Evolutionary conservation across 2,113 vertebrate species (phyloP).

Genomic region (Erinaceus europaeus): DNA sequence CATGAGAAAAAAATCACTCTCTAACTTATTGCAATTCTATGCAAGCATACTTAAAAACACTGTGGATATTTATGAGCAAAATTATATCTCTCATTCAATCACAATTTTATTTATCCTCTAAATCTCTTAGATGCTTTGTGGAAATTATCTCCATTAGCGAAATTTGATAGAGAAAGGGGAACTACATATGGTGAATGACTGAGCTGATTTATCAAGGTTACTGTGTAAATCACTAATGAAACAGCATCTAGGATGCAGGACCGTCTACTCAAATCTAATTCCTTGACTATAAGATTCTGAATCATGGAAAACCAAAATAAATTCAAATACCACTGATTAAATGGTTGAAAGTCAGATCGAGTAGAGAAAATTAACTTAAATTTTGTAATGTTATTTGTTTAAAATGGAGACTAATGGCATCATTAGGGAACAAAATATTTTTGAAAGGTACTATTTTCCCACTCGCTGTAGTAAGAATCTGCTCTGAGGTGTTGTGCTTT

Average conservation of each 20-base stretch:
- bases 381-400: constrained; percentile 10
- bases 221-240: background rate
- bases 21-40: background rate
- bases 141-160: constrained; percentile 36
- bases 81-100: background rate
- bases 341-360: background rate
- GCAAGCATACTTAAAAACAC: background rate
- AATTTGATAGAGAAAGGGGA: background rate
- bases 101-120: background rate
- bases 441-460: background rate
- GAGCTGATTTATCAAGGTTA: constrained; percentile 2
- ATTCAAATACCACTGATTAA: background rate
- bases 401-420: background rate
- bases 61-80: background rate
- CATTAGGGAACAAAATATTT: background rate
- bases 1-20: background rate
- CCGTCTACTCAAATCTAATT: background rate
- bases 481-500: background rate
- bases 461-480: background rate
- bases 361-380: background rate
- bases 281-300: constrained; percentile 13
- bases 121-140: background rate
- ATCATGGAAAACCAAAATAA: background rate
- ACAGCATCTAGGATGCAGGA: background rate
- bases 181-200: background rate